Conservation (phyloP, 2,113 vertebrate genomes). For the Camelus dromedarius region DNA sequence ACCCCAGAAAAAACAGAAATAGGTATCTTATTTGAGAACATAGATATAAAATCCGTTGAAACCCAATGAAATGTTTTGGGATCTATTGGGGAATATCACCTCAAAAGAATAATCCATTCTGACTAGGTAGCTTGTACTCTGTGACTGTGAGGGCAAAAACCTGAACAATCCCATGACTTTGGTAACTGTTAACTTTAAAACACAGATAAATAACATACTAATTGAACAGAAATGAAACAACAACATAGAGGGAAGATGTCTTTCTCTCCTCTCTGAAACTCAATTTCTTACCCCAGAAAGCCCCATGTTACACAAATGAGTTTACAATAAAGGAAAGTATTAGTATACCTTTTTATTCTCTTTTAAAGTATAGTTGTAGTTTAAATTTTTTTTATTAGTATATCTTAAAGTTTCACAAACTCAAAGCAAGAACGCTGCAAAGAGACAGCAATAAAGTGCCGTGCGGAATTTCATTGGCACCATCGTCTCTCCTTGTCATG, state of each 20-base stretch:
- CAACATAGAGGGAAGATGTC: neutral
- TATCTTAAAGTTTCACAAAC: neutral
- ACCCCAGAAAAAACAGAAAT: neutral
- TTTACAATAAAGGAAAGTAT: constrained; percentile 28
- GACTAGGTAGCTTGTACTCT: neutral
- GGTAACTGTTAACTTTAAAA: neutral
- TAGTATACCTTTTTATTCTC: neutral
- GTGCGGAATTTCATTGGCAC: neutral
- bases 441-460: neutral
- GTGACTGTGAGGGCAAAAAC: neutral
- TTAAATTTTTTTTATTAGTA: neutral
- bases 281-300: neutral
- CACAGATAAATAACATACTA: neutral
- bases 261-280: neutral
- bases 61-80: neutral
- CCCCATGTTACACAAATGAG: neutral
- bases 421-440: neutral
- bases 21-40: neutral
- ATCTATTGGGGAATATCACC: neutral
- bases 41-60: neutral
- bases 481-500: neutral
- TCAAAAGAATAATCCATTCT: neutral
- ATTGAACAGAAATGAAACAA: neutral
- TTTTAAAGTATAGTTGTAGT: no score
- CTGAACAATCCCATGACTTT: neutral